A percentile compares a stretch with the other conserved stretches of the same genome.
Conservation (phyloP, 2,797 vertebrate genomes). For the Enteromius afrohamiltoni region DNA sequence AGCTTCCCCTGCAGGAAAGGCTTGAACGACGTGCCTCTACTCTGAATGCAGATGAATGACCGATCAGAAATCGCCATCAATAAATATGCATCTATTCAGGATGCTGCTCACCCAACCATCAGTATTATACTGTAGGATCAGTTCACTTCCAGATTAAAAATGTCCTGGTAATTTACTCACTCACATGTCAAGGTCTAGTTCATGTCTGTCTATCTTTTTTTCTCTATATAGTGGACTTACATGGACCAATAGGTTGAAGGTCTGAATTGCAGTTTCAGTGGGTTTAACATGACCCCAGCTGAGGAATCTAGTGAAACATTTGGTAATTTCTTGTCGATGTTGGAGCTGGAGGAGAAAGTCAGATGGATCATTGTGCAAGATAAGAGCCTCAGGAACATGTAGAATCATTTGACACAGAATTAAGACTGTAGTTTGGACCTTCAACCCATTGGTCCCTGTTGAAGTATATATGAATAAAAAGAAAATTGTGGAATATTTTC, state of each 20-base stretch:
- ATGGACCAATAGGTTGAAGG: background rate
- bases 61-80: conserved; percentile 8
- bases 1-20: background rate
- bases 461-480: background rate
- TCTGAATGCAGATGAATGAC: background rate
- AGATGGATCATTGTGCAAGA: background rate
- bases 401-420: background rate
- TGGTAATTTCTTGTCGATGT: background rate
- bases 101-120: background rate
- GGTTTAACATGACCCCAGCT: background rate
- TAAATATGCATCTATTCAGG: conserved; percentile 4
- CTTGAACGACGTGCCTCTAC: background rate
- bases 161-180: background rate
- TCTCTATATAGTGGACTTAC: background rate
- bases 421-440: background rate
- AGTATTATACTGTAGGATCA: background rate
- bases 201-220: background rate
- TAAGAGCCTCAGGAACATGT: too few species aligned
- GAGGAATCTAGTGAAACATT: background rate
- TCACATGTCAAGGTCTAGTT: background rate
- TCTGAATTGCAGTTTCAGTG: background rate
- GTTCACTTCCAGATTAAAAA: background rate
- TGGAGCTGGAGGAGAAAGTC: background rate
- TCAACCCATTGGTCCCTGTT: background rate
- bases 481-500: background rate